These are phyloP conservation scores for Anas platyrhynchos DNA, from an alignment of 2,113 vertebrate species.

Conservation along the genomic window DNA sequence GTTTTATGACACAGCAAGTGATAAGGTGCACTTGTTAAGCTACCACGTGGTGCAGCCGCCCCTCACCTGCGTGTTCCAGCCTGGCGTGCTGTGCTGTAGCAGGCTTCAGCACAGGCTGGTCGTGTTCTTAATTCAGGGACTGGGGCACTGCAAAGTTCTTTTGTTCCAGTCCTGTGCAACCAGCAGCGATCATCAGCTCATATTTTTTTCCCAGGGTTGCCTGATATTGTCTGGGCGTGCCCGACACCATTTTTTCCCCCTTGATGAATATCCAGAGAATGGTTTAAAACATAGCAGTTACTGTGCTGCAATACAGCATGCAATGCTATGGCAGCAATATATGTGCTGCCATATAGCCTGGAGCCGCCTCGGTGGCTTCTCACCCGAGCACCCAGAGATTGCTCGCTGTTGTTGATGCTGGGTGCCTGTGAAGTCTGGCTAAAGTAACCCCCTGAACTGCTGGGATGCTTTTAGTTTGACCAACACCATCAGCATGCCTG, in stretches of 20 bases:
- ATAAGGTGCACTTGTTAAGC: not conserved
- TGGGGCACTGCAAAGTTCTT: not conserved
- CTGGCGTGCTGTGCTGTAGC: accelerated
- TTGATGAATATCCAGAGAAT: not conserved
- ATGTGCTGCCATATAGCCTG: not conserved
- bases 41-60: not conserved
- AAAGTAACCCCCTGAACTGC: not conserved
- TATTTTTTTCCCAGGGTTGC: too few relatives aligned
- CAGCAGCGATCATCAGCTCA: accelerated
- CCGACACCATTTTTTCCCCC: not conserved
- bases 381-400: not conserved
- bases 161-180: accelerated
- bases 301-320: too few relatives aligned
- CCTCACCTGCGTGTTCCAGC: accelerated
- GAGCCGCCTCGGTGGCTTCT: not conserved
- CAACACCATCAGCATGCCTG: accelerated
- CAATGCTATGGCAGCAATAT: too few relatives aligned
- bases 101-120: accelerated
- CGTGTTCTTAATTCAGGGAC: accelerated
- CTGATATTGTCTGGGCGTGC: not conserved
- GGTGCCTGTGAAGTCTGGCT: not conserved
- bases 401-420: not conserved
- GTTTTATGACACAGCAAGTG: not conserved
- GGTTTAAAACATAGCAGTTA: accelerated
- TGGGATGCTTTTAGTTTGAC: not conserved